Evolutionary conservation across 2,113 vertebrate genomes (phyloP), one percentile per base, ranked within the genome.

Genomic region (Onychorhynchus coronatus): DNA sequence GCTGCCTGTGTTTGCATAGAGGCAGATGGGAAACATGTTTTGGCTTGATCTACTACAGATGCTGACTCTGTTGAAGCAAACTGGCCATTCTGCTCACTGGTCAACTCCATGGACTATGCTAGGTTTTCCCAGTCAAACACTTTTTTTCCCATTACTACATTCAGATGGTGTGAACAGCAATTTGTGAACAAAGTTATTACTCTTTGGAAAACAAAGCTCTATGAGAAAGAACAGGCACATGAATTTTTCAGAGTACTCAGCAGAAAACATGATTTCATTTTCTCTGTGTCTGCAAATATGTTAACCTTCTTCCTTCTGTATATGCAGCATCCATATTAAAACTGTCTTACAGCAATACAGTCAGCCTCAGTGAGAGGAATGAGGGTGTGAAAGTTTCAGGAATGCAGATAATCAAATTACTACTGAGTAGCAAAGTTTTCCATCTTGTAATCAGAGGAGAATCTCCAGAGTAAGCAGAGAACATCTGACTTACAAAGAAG

Each of bases 81-180:
- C 3, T 46, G 23, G 35, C 12, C n/a, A 21, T 75, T 52, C 46
- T 67, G 18, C 12, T 86, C 9, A 42, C 6, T 63, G 53, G 10
- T 47, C 7, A 55, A 6, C 22, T 19, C 1, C 0, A 27, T 39
- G 27, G 23, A 80, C 8, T 39, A 6, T 13, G 3, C 7, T 39
- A 73, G 12, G 10, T 11, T 70, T 46, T 73, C 22, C 20, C 11
- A 62, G 18, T 5, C 4, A 89, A 87, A 66, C 35, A 18, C 14
- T n/a, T 20, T 20, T 72, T 72, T 78, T 73, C 11, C 11, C 4
- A 2, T 62, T 53, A n/a, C 30, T 56, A 27, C 17, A 14, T 17
- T 47, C 15, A 66, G 8, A 5, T 59, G 20, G 12, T 49, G 20
- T 46, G 46, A 91, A 71, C 31, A 39, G 31, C 20, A 61, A 11